Conservation (phyloP, 2,888 invertebrate species). For the Cantharis nigra region DNA sequence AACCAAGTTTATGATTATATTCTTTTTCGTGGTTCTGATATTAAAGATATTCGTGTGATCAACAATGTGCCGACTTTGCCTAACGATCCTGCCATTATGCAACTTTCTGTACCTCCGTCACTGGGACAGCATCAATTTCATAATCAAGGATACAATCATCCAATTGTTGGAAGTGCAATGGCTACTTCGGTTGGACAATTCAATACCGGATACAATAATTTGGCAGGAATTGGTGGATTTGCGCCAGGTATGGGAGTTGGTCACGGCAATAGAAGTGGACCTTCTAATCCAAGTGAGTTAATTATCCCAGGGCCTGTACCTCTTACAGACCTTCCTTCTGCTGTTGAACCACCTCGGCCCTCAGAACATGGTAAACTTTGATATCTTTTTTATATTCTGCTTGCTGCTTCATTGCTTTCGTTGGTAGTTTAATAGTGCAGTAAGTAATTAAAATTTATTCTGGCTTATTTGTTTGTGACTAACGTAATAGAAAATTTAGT, state of each 20-base stretch:
- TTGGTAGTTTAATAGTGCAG: constrained; percentile 4
- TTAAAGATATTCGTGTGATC: constrained; percentile 97
- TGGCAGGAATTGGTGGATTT: constrained; percentile 55
- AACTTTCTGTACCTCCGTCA: constrained; percentile 79
- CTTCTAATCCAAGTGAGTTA: constrained; percentile 67
- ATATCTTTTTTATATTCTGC: constrained; percentile 20
- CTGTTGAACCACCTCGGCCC: constrained; percentile 53
- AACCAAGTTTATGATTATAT: constrained; percentile 99
- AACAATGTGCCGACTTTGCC: constrained; percentile 84
- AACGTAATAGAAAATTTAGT: background rate
- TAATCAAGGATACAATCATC: constrained; percentile 71
- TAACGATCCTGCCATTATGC: constrained; percentile 98
- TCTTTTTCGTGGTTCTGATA: constrained; percentile 96
- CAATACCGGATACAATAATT: constrained; percentile 58
- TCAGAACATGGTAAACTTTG: constrained; percentile 56
- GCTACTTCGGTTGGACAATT: constrained; percentile 59
- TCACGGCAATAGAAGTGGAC: constrained; percentile 48
- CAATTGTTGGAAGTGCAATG: constrained; percentile 67
- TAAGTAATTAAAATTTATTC: background rate
- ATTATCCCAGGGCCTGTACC: constrained; percentile 48
- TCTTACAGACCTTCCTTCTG: constrained; percentile 53
- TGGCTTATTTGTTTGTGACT: background rate
- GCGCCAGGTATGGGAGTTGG: constrained; percentile 59
- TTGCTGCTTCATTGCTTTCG: constrained; percentile 42
- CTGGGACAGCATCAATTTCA: constrained; percentile 67